Evolutionary conservation across 1,140 invertebrate species (phyloP), one percentile per base, ranked within the genome.

Genomic region (Bombus soroeensis): DNA sequence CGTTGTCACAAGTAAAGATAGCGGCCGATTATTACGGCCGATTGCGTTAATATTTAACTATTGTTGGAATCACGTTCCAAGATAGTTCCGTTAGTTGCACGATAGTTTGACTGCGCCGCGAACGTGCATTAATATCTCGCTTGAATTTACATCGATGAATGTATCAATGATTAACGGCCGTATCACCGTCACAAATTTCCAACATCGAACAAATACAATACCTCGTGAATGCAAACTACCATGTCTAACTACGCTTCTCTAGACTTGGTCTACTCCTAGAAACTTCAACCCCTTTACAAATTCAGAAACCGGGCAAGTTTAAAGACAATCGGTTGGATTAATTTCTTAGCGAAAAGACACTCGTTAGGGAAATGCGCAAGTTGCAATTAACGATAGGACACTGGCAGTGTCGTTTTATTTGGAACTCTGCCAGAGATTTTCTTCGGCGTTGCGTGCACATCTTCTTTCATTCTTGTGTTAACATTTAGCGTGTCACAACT

Each of bases 131-230:
- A 59, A 66, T 68, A 32, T 9, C 43, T 37, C 43, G 22, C 22
- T n/a, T n/a, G 37, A 77, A 39, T 83, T 83, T 77, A 32, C 62
- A 83, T 83, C 41, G 72, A 76, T 41, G 81, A 76, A 83, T n/a
- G 81, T 70, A 77, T 77, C 73, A 77, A 77, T 59, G 73, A 83
- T 83, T 83, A 70, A 83, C 62, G 81, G 53, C 57, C 43, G 62
- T 68, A 77, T 76, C 68, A 41, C 57, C 41, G 43, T 47, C 32
- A 47, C 47, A 76, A 66, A 83, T 83, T 39, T 68, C 32, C 73
- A 68, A 77, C 72, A 62, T 70, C 62, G 18, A 41, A n/a, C 62
- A 47, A 83, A 77, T 41, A 83, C 62, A 57, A 32, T 83, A 12
- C 18, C 47, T 10, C 2, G 34, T 5, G 47, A 72, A 81, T 37